A percentile compares a stretch with the other conserved stretches of the same genome.
Evolutionary conservation across 2,888 invertebrate species (phyloP).

Genomic region (Apantesis nais): DNA sequence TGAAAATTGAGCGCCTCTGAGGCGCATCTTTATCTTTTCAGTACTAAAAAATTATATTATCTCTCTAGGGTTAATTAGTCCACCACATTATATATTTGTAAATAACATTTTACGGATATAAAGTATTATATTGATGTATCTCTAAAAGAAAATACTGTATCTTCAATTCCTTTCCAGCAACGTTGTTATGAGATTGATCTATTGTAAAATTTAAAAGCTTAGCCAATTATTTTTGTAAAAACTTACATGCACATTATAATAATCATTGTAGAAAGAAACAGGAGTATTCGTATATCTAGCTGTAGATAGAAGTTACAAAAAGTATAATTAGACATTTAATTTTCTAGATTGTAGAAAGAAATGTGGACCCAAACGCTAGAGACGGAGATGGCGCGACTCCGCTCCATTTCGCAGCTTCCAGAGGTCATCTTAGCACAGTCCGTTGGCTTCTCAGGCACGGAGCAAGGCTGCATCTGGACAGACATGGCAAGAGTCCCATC

Average conservation of each 20-base stretch:
- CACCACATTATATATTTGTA: too few relatives aligned
- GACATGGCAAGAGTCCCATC: constrained; percentile 95
- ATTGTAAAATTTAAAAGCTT: too few relatives aligned
- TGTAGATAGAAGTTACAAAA: not conserved
- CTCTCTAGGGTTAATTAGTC: too few relatives aligned
- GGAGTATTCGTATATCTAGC: too few relatives aligned
- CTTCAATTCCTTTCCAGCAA: not conserved
- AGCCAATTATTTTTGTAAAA: too few relatives aligned
- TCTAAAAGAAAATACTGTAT: not conserved
- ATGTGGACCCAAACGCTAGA: constrained; percentile 92
- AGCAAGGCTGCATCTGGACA: constrained; percentile 92
- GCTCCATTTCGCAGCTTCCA: constrained; percentile 94
- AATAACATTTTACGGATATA: too few relatives aligned
- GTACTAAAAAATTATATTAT: too few relatives aligned
- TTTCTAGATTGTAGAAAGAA: constrained; percentile 91
- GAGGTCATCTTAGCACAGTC: constrained; percentile 92
- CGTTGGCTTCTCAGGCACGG: constrained; percentile 94
- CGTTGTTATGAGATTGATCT: not conserved
- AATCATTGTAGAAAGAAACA: too few relatives aligned
- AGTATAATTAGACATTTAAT: not conserved
- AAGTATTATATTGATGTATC: not conserved
- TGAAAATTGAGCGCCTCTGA: too few relatives aligned
- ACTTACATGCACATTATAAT: too few relatives aligned
- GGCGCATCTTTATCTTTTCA: too few relatives aligned
- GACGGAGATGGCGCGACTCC: constrained; percentile 96